These are phyloP conservation scores for Bombyx mandarina DNA, from an alignment of 1,140 invertebrate genomes.

Conservation along the genomic window DNA sequence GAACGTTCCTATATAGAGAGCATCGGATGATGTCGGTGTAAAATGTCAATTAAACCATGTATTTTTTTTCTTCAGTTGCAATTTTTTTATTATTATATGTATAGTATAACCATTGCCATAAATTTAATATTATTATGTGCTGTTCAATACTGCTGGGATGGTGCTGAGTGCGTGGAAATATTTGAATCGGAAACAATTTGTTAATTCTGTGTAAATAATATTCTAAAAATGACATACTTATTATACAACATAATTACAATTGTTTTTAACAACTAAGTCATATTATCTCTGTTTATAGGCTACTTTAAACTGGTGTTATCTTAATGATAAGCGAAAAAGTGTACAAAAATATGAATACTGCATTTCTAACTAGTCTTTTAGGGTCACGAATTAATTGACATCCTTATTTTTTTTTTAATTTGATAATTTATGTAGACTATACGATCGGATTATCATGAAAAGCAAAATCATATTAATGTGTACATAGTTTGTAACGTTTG, in stretches of 20 bases:
- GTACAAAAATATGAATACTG: conserved; percentile 65
- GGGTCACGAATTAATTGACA: conserved; percentile 44
- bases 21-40: too few relatives aligned
- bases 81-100: too few relatives aligned
- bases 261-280: conserved; percentile 56
- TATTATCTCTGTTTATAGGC: conserved; percentile 55
- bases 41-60: too few relatives aligned
- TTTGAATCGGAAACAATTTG: conserved; percentile 1
- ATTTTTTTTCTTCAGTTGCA: too few relatives aligned
- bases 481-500: conserved; percentile 31
- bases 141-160: not conserved
- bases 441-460: not conserved
- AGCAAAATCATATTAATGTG: conserved; percentile 13
- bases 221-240: conserved; percentile 14
- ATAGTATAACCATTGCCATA: conserved; percentile 4
- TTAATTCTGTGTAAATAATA: conserved; percentile 9
- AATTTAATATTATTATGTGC: not conserved
- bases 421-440: conserved; percentile 2
- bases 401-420: conserved; percentile 13
- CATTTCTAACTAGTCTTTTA: conserved; percentile 67
- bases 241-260: conserved; percentile 14
- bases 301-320: conserved; percentile 64
- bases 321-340: conserved; percentile 61
- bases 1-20: too few relatives aligned
- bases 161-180: not conserved